Conservation (phyloP, 2,797 vertebrate genomes). For the Otus scops region DNA sequence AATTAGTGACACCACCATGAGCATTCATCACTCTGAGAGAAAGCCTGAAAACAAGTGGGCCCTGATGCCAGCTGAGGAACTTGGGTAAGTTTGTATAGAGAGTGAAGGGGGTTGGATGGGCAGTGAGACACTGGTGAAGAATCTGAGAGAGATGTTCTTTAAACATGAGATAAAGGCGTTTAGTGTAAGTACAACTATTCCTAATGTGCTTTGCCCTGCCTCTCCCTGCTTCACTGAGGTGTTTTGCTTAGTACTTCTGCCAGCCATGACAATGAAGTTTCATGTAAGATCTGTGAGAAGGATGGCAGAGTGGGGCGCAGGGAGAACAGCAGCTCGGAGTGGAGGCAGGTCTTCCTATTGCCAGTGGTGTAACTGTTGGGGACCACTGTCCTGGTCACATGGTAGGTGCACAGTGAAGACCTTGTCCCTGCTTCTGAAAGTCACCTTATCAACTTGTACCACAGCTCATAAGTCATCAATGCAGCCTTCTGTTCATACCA, state of each 20-base stretch:
- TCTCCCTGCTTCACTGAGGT: not conserved
- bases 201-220: not conserved
- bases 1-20: not conserved
- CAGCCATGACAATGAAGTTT: not conserved
- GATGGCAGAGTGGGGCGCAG: not conserved
- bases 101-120: not conserved
- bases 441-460: not conserved
- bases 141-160: not conserved
- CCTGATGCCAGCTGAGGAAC: not conserved
- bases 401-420: not conserved
- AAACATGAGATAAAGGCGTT: not conserved
- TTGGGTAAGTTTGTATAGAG: not conserved
- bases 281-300: not conserved
- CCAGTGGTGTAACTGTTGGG: fast-evolving
- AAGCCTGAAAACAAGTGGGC: not conserved
- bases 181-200: not conserved
- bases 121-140: not conserved
- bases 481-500: not conserved
- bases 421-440: not conserved
- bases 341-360: not conserved
- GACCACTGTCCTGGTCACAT: not conserved
- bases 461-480: not conserved
- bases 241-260: not conserved
- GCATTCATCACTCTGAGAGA: not conserved
- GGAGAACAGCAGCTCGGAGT: not conserved